Evolutionary conservation across 2,797 vertebrate species (phyloP).

Genomic region (Ctenochaetus hawaiiensis): DNA sequence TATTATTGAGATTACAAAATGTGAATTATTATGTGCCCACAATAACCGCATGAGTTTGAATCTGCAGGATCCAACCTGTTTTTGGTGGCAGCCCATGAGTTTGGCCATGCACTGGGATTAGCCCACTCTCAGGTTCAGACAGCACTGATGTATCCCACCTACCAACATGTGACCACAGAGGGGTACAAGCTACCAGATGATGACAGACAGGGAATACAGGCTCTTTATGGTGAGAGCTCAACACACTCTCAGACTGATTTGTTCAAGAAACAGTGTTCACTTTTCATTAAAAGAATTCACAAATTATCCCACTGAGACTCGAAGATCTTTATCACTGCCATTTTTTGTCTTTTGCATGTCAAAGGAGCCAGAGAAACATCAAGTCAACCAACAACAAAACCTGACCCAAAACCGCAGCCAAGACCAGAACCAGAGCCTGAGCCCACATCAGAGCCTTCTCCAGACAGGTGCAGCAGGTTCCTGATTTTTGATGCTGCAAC

Average conservation of each 20-base stretch:
- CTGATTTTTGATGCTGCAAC: slow-evolving; percentile 65
- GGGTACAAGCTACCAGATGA: slow-evolving; percentile 65
- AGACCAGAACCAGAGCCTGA: slow-evolving; percentile 41
- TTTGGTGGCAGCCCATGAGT: slow-evolving; percentile 81
- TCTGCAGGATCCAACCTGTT: slow-evolving; percentile 72
- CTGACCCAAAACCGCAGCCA: slow-evolving; percentile 22
- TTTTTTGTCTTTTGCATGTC: background rate
- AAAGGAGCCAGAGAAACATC: slow-evolving; percentile 51
- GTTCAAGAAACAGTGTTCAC: too few relatives aligned
- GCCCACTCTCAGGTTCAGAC: slow-evolving; percentile 67
- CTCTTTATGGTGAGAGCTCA: slow-evolving; percentile 70
- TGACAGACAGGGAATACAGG: slow-evolving; percentile 73
- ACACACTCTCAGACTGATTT: background rate
- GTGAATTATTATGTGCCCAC: background rate
- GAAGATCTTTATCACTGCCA: background rate
- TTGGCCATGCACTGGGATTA: slow-evolving; percentile 81
- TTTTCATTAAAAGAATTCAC: background rate
- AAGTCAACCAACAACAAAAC: background rate
- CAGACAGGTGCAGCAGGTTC: slow-evolving; percentile 53
- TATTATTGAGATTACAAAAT: background rate
- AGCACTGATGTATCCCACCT: slow-evolving; percentile 77
- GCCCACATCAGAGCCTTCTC: slow-evolving; percentile 49
- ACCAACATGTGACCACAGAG: slow-evolving; percentile 64
- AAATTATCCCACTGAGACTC: too few relatives aligned
- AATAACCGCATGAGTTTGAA: background rate